A percentile compares a stretch with the other conserved stretches of the same genome.
Conservation (phyloP, 2,888 invertebrate genomes). For the Ormyrus nitidulus region DNA sequence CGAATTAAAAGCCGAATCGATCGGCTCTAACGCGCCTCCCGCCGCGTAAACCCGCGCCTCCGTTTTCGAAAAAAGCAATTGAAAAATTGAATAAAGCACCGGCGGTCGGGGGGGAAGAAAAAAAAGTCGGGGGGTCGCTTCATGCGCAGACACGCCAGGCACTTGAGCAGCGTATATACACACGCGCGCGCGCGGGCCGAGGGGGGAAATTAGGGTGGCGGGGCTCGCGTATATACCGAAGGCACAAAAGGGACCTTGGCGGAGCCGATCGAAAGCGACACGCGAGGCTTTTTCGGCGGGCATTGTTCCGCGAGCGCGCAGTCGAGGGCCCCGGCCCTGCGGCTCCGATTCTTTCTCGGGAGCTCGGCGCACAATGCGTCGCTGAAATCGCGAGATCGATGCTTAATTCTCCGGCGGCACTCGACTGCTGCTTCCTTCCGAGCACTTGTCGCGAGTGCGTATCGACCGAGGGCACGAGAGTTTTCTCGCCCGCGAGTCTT, state of each 20-base stretch:
- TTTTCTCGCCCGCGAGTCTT: too few species aligned
- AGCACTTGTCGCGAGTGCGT: background rate
- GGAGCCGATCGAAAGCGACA: slow-evolving; percentile 39
- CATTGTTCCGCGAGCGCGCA: slow-evolving; percentile 48
- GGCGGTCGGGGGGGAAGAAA: background rate
- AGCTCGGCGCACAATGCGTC: background rate
- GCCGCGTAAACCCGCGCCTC: background rate
- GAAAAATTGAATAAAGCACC: slow-evolving; percentile 43
- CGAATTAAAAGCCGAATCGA: slow-evolving; percentile 41
- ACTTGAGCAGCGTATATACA: background rate
- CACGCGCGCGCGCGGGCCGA: background rate
- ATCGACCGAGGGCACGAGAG: background rate
- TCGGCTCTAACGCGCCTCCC: background rate
- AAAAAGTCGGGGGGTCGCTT: slow-evolving; percentile 34
- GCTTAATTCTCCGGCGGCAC: slow-evolving; percentile 44
- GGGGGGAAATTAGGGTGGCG: slow-evolving; percentile 60
- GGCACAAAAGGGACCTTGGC: slow-evolving; percentile 57
- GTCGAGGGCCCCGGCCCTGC: slow-evolving; percentile 53
- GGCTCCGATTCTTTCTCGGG: slow-evolving; percentile 10
- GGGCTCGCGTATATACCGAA: background rate
- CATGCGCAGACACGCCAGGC: slow-evolving; percentile 13
- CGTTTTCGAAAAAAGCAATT: background rate
- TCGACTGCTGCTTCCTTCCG: slow-evolving; percentile 23
- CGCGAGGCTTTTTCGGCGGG: slow-evolving; percentile 20
- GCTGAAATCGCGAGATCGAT: slow-evolving; percentile 29